These are phyloP conservation scores for Lepeophtheirus nordmannii DNA, from an alignment of 2,888 invertebrate genomes.

Conservation along the genomic window DNA sequence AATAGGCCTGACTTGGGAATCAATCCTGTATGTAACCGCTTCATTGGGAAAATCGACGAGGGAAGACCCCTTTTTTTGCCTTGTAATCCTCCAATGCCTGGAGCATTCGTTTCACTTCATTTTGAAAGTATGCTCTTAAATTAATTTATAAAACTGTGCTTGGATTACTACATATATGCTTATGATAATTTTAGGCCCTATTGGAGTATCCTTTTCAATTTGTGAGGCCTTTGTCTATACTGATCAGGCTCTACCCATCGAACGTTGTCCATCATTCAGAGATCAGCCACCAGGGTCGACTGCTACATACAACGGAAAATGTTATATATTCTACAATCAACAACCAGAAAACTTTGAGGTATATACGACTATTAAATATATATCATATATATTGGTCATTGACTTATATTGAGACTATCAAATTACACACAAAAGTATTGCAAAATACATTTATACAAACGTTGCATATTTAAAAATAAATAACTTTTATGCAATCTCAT, in stretches of 20 bases:
- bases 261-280: slow-evolving; percentile 76
- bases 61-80: slow-evolving; percentile 79
- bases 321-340: slow-evolving; percentile 79
- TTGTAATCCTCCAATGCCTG: slow-evolving; percentile 86
- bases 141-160: not conserved
- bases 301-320: slow-evolving; percentile 84
- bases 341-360: slow-evolving; percentile 66
- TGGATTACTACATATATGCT: not conserved
- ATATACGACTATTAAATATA: slow-evolving; percentile 30
- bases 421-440: no score
- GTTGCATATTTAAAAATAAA: no score
- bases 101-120: slow-evolving; percentile 82
- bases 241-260: slow-evolving; percentile 75
- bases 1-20: slow-evolving; percentile 77
- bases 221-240: slow-evolving; percentile 89
- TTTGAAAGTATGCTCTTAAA: slow-evolving; percentile 43
- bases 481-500: no score
- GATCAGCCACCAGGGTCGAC: slow-evolving; percentile 83
- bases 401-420: no score
- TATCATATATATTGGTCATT: not conserved
- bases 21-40: slow-evolving; percentile 74
- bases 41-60: slow-evolving; percentile 56
- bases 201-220: slow-evolving; percentile 48
- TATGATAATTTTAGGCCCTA: slow-evolving; percentile 11
- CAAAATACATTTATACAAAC: no score